phyloP scores from a whole-genome alignment of 2,797 vertebrate genomes.

The Rallus crepitans region DNA sequence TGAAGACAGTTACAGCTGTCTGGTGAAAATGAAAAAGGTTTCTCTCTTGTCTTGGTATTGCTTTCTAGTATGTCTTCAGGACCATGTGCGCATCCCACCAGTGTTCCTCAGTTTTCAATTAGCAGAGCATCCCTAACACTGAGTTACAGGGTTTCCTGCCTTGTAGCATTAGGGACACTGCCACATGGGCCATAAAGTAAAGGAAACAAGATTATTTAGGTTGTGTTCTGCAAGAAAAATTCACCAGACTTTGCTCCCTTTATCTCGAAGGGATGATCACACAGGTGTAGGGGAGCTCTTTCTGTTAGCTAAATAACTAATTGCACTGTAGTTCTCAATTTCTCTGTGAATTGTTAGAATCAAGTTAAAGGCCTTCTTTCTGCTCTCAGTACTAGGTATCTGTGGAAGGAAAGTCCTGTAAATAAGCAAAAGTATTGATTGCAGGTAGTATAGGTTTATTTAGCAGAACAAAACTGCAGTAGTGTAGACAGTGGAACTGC shows the following conservation, averaged over 20 bases:
- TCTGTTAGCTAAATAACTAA: neutral
- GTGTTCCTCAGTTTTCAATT: neutral
- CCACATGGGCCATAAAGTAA: rapidly evolving
- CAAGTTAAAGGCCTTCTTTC: neutral
- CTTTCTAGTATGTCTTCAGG: neutral
- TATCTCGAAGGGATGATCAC: neutral
- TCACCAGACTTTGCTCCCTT: neutral
- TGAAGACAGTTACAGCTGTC: neutral
- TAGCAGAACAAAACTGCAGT: neutral
- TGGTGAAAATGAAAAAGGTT: neutral
- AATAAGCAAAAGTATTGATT: neutral
- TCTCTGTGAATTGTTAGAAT: neutral
- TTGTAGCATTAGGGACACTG: neutral
- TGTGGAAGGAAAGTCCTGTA: neutral
- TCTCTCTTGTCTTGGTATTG: neutral
- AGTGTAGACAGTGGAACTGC: neutral
- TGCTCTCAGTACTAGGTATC: neutral
- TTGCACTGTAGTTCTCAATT: neutral
- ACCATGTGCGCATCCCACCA: neutral
- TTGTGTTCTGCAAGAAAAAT: neutral
- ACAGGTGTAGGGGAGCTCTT: neutral
- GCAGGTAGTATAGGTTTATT: neutral
- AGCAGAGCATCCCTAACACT: neutral
- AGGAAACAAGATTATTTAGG: neutral
- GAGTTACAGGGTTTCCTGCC: neutral